Conservation (phyloP, 2,888 invertebrate species). For the Eristalinus sepulchralis region DNA sequence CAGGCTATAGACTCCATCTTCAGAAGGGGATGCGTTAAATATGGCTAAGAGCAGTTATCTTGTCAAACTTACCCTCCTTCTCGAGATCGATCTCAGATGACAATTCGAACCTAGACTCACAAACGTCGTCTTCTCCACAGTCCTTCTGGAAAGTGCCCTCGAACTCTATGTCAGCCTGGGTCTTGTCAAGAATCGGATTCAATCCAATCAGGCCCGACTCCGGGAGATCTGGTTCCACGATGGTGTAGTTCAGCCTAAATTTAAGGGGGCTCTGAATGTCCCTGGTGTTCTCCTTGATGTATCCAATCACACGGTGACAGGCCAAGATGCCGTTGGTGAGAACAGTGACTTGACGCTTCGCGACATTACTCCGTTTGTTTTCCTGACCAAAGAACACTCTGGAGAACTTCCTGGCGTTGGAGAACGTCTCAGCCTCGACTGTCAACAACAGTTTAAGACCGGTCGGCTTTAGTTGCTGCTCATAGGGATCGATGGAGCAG, state of each 20-base stretch:
- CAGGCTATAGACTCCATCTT: slow-evolving; percentile 82
- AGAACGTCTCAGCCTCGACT: slow-evolving; percentile 91
- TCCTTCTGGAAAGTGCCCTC: slow-evolving; percentile 94
- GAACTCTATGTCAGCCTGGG: slow-evolving; percentile 89
- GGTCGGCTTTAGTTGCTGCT: slow-evolving; percentile 80
- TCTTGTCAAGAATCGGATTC: slow-evolving; percentile 93
- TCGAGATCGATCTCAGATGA: slow-evolving; percentile 81
- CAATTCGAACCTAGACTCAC: slow-evolving; percentile 90
- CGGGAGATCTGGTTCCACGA: slow-evolving; percentile 87
- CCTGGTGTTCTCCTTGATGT: slow-evolving; percentile 91
- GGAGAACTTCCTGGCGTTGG: slow-evolving; percentile 88
- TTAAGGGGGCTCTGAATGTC: slow-evolving; percentile 94
- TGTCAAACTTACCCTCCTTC: slow-evolving; percentile 77
- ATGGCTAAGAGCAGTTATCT: background rate
- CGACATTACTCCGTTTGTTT: slow-evolving; percentile 83
- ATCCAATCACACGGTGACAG: slow-evolving; percentile 91
- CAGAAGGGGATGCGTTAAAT: slow-evolving; percentile 8
- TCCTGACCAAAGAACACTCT: slow-evolving; percentile 89
- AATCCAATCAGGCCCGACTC: slow-evolving; percentile 76
- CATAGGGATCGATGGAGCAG: slow-evolving; percentile 87
- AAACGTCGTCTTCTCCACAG: slow-evolving; percentile 93
- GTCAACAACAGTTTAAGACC: slow-evolving; percentile 86
- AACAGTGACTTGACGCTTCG: slow-evolving; percentile 85
- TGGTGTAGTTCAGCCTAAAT: slow-evolving; percentile 91
- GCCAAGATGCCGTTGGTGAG: slow-evolving; percentile 83